Base-by-base conservation (phyloP, 23 tunicate species). In the Styela plicata region DNA sequence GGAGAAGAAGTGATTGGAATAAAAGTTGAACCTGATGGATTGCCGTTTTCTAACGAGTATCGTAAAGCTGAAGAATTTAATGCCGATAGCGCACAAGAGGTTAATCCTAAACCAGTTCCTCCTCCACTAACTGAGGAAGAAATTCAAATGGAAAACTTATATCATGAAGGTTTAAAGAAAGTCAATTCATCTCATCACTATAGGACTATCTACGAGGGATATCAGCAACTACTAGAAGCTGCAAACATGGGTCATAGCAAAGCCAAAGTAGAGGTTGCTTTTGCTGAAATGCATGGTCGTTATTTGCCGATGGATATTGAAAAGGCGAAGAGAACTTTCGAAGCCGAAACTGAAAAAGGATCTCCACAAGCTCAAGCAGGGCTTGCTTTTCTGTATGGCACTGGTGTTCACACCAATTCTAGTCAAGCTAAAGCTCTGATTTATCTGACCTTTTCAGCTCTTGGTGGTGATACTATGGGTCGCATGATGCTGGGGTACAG, bases 401-500 rank as follows among this genome's bases (percentile, higher is more conserved):
- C 88, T 52, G 99, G 99, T 24, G 70, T 96, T 23, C 92, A 94
- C 24, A 70, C 79, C n/a, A 83, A 82, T 65, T 85, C 97, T 7
- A 89, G 92, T 68, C 99, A 96, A 82, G 89, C 97, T 10, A 84
- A 83, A 44, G 88, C 96, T 0, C 78, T 96, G 69, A 79, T 96
- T 17, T 85, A 96, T 69, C 62, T 84, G 17, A 87, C 97, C 2
- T 96, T 96, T 64, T 82, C 99, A 20, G 94, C 99, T 22, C 86
- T 94, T 17, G 99, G 95, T 32, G 89, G 79, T 33, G 89, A 83
- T 36, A 74, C 84, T 13, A 83, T 90, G 96, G 99, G 97, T 0
- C 68, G 87, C 13, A 91, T 91, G 99, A 85, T 93, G 83, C 83
- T 91, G 0, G 99, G 94, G 1, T 96, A 87, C 64, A 80, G 99